Conservation (phyloP, 2,888 invertebrate species). For the Arge pagana region DNA sequence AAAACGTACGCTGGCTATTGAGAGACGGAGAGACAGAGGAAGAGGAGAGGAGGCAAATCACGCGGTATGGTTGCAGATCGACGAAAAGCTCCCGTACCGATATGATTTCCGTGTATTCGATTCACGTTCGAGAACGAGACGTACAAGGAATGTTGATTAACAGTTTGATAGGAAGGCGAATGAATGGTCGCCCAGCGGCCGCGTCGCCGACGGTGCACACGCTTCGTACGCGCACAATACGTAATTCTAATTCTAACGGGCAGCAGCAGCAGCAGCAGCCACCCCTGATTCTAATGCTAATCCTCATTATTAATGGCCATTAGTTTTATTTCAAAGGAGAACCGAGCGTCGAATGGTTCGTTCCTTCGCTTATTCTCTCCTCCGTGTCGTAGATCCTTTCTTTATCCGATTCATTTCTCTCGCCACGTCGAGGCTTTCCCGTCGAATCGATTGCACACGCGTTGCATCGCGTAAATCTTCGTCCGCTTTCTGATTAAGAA, state of each 20-base stretch:
- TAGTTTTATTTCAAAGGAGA: slow-evolving; percentile 54
- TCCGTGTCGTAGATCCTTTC: not conserved
- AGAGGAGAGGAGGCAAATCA: slow-evolving; percentile 15
- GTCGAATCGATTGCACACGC: slow-evolving; percentile 35
- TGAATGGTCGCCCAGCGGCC: slow-evolving; percentile 8
- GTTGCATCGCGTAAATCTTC: slow-evolving; percentile 13
- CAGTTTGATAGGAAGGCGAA: slow-evolving; percentile 21
- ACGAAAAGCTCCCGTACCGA: slow-evolving; percentile 12
- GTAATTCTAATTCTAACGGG: slow-evolving; percentile 47
- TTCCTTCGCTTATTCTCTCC: not conserved
- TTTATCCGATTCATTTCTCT: slow-evolving; percentile 3
- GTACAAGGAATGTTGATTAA: slow-evolving; percentile 21
- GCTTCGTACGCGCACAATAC: slow-evolving; percentile 31
- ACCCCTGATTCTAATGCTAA: slow-evolving; percentile 40
- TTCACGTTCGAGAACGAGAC: slow-evolving; percentile 18
- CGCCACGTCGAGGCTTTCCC: not conserved
- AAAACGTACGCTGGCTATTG: no score
- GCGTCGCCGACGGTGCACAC: slow-evolving; percentile 27
- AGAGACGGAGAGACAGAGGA: not conserved
- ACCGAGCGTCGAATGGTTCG: no score
- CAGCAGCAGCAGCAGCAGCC: slow-evolving; percentile 23
- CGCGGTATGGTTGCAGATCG: slow-evolving; percentile 13
- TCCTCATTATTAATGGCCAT: slow-evolving; percentile 56
- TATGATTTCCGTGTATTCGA: slow-evolving; percentile 11
- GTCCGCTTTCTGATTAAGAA: slow-evolving; percentile 50